Percentiles rank a stretch among this genome's conserved stretches.
Evolutionary conservation across 2,888 invertebrate species (phyloP).

Genomic region (Oxycera nigricornis): DNA sequence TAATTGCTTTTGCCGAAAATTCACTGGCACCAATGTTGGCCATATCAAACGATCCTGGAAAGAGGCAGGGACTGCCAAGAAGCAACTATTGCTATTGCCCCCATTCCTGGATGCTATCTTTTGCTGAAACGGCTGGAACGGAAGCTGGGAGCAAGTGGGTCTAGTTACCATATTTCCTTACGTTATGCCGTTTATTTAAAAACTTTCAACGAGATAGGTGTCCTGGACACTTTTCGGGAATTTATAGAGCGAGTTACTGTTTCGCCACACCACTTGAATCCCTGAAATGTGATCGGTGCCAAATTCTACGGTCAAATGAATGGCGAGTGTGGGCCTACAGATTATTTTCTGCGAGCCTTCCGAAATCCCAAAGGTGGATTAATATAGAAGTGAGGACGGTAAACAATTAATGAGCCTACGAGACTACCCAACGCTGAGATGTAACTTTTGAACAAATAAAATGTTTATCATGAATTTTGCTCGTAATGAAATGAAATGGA

Average conservation of each 20-base stretch:
- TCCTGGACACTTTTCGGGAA: constrained; percentile 23
- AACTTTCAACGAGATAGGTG: constrained; percentile 40
- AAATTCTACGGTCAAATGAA: not conserved
- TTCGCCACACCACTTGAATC: not conserved
- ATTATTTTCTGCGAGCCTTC: constrained; percentile 3
- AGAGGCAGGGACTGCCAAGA: not conserved
- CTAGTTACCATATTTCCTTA: constrained; percentile 24
- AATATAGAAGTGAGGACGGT: constrained; percentile 13
- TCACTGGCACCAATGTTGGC: constrained; percentile 12
- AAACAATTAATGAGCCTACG: not conserved
- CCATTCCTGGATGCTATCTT: constrained; percentile 14
- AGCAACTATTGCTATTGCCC: constrained; percentile 1
- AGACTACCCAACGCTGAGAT: constrained; percentile 1
- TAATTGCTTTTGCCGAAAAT: constrained; percentile 42
- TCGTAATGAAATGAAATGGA: not conserved
- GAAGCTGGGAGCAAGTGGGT: not conserved
- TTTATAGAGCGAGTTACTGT: constrained; percentile 22
- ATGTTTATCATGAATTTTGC: not conserved
- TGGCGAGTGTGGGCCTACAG: not conserved
- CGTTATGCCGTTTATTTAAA: constrained; percentile 37
- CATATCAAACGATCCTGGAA: constrained; percentile 11
- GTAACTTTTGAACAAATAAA: not conserved
- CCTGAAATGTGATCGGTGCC: constrained; percentile 3
- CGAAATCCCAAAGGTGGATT: constrained; percentile 14
- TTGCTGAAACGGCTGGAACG: constrained; percentile 21